Base-by-base conservation (phyloP, 2,113 vertebrate genomes). In the Ovis canadensis region DNA sequence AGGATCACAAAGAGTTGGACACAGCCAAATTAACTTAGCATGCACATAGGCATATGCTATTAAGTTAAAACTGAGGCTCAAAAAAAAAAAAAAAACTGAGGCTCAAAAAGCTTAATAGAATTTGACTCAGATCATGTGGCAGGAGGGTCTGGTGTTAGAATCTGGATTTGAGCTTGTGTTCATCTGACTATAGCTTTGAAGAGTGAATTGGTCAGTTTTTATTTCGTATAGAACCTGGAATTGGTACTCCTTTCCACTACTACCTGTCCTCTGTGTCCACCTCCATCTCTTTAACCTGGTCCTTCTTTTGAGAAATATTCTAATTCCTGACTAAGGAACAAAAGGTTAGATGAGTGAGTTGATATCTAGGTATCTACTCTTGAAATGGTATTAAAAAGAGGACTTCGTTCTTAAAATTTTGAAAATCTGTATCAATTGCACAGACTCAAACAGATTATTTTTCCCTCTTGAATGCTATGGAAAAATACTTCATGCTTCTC, bases 311-410 rank as follows among this genome's bases (percentile, higher is more conserved):
- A 36, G 55, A 97, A 40, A 64, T 31, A 57, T 36, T 60, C 81
- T 95, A 81, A 64, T 12, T 43, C 21, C 33, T 60, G 77, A 82
- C 81, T 85, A 84, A 94, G 45, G 8, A 48, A 57, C n/a, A 84
- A n/a, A 60, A 67, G 82, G 7, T 78, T 88, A 43, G 14, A 43
- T 43, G 7, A 94, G 4, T 54, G 21, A 74, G 14, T 87, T 94
- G 67, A 14, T 85, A 60, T 11, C 48, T 67, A 43, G 17, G 7
- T 92, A 60, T 87, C 19, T 82, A 29, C 33, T 62, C 43, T 94
- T 92, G 55, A 92, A 91, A 71, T 90, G 90, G 3, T 88, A 82
- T 94, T 94, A 13, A 92, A 88, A 93, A 64, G 33, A 94, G 23
- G 10, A 60, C 36, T 3, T 89, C 11, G 9, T 97, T 88, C 31